Evolutionary conservation across 2,113 vertebrate genomes (phyloP).

Genomic region (Aplodontia rufa): DNA sequence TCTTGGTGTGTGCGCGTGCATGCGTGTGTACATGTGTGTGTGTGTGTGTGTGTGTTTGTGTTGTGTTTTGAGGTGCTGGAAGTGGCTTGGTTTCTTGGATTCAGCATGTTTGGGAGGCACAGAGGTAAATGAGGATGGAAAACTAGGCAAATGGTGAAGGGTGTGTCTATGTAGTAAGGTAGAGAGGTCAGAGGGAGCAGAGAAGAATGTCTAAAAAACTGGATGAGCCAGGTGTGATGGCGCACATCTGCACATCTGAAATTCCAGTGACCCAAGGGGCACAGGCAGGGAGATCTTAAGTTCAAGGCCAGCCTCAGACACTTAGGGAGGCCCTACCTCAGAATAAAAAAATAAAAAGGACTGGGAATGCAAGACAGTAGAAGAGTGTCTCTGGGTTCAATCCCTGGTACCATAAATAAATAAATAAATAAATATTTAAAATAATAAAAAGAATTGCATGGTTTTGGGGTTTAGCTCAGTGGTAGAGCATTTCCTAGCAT

Average conservation of each 20-base stretch:
- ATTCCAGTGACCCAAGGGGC: too few relatives aligned
- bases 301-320: too few relatives aligned
- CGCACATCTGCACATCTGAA: too few relatives aligned
- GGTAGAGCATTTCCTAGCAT: background rate
- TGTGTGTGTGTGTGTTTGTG: background rate
- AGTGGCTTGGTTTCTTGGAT: background rate
- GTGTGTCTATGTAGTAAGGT: background rate
- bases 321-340: too few relatives aligned
- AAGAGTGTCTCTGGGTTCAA: too few relatives aligned
- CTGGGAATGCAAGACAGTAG: too few relatives aligned
- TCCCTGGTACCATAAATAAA: too few relatives aligned
- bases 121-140: background rate
- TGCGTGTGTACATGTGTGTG: background rate
- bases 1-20: too few relatives aligned
- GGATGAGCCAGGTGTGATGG: too few relatives aligned
- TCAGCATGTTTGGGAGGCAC: background rate
- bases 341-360: too few relatives aligned
- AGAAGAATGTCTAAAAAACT: background rate
- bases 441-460: background rate
- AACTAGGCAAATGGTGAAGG: background rate
- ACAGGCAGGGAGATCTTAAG: too few relatives aligned
- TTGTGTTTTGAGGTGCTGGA: background rate
- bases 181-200: background rate
- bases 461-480: background rate
- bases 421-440: too few relatives aligned